Evolutionary conservation across 2,888 invertebrate species (phyloP), one percentile per base, ranked within the genome.

Genomic region (Eremobia ochroleuca): DNA sequence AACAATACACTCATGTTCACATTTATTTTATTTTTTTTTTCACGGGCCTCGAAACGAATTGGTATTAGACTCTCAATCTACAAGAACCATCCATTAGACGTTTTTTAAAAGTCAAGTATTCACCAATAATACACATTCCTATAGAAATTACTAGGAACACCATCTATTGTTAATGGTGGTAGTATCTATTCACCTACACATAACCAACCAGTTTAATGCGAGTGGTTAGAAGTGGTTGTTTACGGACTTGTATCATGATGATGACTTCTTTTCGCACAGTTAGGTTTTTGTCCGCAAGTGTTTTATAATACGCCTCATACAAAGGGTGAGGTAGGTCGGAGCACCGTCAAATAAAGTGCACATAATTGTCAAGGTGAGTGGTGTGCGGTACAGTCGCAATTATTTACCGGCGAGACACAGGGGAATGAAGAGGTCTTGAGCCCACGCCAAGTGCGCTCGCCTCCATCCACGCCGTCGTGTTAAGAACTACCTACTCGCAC

Each of bases 331-430:
- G 88, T 85, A 88, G 84, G 86, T 89, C 88, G 88, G 85, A 92
- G 92, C 86, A 89, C 91, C 93, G 92, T 93, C 91, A 93, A 94
- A 94, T 94, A 94, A 95, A 96, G 94, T 94, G 94, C 94, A 93
- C 91, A 91, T 96, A 96, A 96, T 96, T 95, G 95, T 95, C 91
- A 93, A 94, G 94, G 93, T 92, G 92, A 94, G 94, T 93, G 92
- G 91, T 91, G 92, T 90, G 91, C 90, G 92, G 93, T 93, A 92
- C 93, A 91, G 93, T 92, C 91, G 95, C 94, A 95, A 96, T 96
- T 96, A 95, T 95, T 95, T 95, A 94, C 94, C 90, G 93, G 91
- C 94, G 94, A 94, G 95, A 96, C 96, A 93, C 94, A 94, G 94
- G 95, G 95, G 94, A 92, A 93, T 94, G 94, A 92, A 96, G 96